phyloP scores from a whole-genome alignment of 2,888 invertebrate genomes.

The Microdon myrmicae region DNA sequence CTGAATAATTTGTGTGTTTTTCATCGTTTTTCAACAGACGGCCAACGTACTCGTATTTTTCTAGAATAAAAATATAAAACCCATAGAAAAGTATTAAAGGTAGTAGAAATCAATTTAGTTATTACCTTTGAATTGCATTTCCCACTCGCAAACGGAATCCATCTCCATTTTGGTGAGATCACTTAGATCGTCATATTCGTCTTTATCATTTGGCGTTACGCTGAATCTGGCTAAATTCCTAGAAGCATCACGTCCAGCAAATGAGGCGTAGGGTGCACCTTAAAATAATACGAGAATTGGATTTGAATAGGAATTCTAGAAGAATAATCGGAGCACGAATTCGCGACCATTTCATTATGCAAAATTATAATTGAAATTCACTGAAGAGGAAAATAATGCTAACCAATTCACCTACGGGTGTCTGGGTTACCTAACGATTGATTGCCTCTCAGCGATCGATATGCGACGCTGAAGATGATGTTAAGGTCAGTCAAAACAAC shows the following conservation, averaged over 20 bases:
- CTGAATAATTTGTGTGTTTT: constrained; percentile 88
- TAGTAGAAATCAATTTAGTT: not conserved
- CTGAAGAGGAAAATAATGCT: constrained; percentile 26
- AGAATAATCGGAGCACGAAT: constrained; percentile 4
- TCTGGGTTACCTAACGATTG: too few species aligned
- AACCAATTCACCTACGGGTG: too few species aligned
- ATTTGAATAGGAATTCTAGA: too few species aligned
- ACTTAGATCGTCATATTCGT: constrained; percentile 94
- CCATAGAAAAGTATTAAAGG: not conserved
- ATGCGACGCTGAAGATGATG: too few species aligned
- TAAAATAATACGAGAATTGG: constrained; percentile 34
- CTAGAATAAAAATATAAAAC: constrained; percentile 70
- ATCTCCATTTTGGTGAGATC: constrained; percentile 93
- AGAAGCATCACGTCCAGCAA: constrained; percentile 95
- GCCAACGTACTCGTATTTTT: constrained; percentile 93
- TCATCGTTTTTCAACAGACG: constrained; percentile 91
- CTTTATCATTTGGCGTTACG: constrained; percentile 79
- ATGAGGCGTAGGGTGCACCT: constrained; percentile 95
- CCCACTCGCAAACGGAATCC: constrained; percentile 97
- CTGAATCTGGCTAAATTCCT: constrained; percentile 94
- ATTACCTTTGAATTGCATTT: constrained; percentile 92
- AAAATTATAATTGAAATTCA: constrained; percentile 12
- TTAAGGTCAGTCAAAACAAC: too few species aligned
- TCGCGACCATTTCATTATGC: constrained; percentile 2
- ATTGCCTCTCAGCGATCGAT: too few species aligned